phyloP scores from a whole-genome alignment of 2,888 invertebrate genomes.

The Drosophila anomelani region DNA sequence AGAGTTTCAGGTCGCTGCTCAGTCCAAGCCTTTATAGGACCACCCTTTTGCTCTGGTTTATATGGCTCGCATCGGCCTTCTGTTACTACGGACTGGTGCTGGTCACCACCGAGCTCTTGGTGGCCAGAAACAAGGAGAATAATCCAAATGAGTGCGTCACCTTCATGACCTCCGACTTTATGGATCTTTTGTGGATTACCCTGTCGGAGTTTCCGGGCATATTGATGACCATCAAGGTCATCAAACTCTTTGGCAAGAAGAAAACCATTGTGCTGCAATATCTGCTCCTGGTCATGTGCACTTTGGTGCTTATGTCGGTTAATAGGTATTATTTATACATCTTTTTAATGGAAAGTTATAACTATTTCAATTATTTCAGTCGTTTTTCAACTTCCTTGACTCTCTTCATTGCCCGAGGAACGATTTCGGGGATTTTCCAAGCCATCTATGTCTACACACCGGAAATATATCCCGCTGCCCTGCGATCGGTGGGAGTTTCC shows the following conservation, averaged over 20 bases:
- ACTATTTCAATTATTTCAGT: slow-evolving; percentile 7
- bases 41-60: slow-evolving; percentile 95
- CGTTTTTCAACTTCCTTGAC: slow-evolving; percentile 90
- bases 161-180: slow-evolving; percentile 93
- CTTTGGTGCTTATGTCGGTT: slow-evolving; percentile 31
- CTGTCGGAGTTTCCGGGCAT: slow-evolving; percentile 97
- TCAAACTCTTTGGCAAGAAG: slow-evolving; percentile 95
- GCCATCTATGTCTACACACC: slow-evolving; percentile 98
- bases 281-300: slow-evolving; percentile 87
- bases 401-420: slow-evolving; percentile 94
- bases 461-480: slow-evolving; percentile 91
- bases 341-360: not conserved
- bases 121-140: slow-evolving; percentile 80
- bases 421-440: slow-evolving; percentile 97
- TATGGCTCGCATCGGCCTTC: slow-evolving; percentile 97
- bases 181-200: slow-evolving; percentile 96
- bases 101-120: slow-evolving; percentile 96
- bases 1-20: slow-evolving; percentile 89
- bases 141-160: slow-evolving; percentile 86
- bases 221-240: slow-evolving; percentile 93
- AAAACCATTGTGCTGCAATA: slow-evolving; percentile 97
- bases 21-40: slow-evolving; percentile 93
- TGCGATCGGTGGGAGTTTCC: slow-evolving; percentile 32
- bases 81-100: slow-evolving; percentile 97
- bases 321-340: slow-evolving; percentile 18